Base-by-base conservation (phyloP, 2,888 invertebrate genomes). In the Patella caerulea region DNA sequence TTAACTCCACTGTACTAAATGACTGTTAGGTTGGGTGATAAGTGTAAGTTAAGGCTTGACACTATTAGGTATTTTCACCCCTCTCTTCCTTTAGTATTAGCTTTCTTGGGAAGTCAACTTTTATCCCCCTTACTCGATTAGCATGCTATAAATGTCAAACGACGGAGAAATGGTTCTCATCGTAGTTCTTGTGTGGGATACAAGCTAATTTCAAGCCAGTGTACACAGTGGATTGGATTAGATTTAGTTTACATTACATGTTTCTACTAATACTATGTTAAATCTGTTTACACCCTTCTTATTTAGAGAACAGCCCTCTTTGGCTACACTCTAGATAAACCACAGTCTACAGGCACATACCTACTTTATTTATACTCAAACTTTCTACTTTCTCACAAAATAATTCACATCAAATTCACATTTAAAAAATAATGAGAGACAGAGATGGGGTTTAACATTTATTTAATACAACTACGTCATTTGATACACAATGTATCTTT, bases 261-360 rank as follows among this genome's bases (percentile, higher is more conserved):
- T 77, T 59, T 72, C 72, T 69, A 56, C 52, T 77, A 77, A 77
- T 77, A 73, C 77, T 73, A 59, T 65, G 45, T 73, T 73, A 72
- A 77, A 77, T 65, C 55, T 77, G 77, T 77, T 77, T 77, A 77
- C 77, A 77, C 77, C 77, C 77, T 77, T 52, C 34, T 45, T 73
- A 73, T 77, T 76, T 76, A 76, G 76, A 76, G 59, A 72, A 72
- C 70, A 53, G 76, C 71, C 72, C 76, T 59, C 71, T 72, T 72
- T 55, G 65, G 65, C 65, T 65, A 65, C 65, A 65, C 19, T 24
- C 45, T 45, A 65, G 11, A 19, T 65, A 65, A 65, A 65, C 65
- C 19, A 65, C 65, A 24, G 65, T 65, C 65, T 65, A 14, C 45
- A 45, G 45, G 45, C 9, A 45, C 45, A 45, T 45, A 7, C 45